Percentiles rank a stretch among this genome's conserved stretches.
Conservation (phyloP, 1,140 invertebrate species). For the Euborellia annulipes region DNA sequence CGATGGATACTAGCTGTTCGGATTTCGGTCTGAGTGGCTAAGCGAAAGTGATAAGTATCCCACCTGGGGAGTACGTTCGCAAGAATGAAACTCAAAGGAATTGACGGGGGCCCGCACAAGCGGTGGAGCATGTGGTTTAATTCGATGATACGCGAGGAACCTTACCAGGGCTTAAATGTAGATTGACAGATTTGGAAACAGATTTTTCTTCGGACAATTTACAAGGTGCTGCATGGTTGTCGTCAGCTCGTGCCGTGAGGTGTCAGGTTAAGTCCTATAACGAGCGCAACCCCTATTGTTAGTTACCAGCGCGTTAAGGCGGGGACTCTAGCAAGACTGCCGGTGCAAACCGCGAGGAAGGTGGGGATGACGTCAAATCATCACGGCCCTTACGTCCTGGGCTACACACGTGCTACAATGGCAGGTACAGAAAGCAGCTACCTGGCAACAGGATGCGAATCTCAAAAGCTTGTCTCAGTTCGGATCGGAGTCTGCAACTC, state of each 20-base stretch:
- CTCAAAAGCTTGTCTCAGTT: constrained; percentile 27
- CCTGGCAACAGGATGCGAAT: constrained; percentile 24
- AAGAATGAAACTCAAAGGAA: constrained; percentile 29
- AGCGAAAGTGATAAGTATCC: constrained; percentile 30
- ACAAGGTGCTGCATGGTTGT: constrained; percentile 35
- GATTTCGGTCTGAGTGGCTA: constrained; percentile 15
- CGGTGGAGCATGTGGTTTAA: constrained; percentile 36
- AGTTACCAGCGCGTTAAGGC: constrained; percentile 24
- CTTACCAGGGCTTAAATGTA: constrained; percentile 28
- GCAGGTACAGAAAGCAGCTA: constrained; percentile 27
- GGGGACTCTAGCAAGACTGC: constrained; percentile 28
- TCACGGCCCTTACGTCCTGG: constrained; percentile 33
- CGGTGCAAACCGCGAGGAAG: constrained; percentile 26
- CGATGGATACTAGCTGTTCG: constrained; percentile 23
- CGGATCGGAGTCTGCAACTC: constrained; percentile 28
- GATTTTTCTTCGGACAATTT: constrained; percentile 8
- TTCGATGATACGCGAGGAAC: constrained; percentile 33
- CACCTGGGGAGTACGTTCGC: constrained; percentile 32
- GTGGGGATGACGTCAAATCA: constrained; percentile 34
- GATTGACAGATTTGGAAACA: constrained; percentile 2
- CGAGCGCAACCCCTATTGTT: constrained; percentile 31
- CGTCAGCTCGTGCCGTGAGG: constrained; percentile 36
- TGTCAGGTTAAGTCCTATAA: constrained; percentile 36
- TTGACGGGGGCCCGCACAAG: constrained; percentile 33
- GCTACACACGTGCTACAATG: constrained; percentile 37